Evolutionary conservation across 2,113 vertebrate species (phyloP).

Genomic region (Sander lucioperca): DNA sequence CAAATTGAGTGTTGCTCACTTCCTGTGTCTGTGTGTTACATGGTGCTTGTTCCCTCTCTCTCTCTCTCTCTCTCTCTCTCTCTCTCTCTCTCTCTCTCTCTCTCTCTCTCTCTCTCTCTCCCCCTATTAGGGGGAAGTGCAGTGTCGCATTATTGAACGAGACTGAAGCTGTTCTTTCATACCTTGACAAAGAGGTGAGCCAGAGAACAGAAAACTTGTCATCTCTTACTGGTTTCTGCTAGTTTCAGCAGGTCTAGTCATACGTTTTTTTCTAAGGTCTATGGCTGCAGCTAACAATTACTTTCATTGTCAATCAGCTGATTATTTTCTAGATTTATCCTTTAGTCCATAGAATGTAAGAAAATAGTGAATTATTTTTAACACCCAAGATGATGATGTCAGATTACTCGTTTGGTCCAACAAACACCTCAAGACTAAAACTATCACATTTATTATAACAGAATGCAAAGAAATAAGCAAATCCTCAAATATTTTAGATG

Average conservation of each 20-base stretch:
- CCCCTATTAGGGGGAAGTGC: slow-evolving; percentile 92
- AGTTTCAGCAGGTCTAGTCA: neutral
- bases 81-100: neutral
- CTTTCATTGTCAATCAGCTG: neutral
- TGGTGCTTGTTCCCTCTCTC: slow-evolving; percentile 4
- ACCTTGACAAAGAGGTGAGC: slow-evolving; percentile 97
- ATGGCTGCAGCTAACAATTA: too few relatives aligned
- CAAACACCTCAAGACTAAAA: neutral
- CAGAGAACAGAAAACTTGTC: neutral
- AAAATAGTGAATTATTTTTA: neutral
- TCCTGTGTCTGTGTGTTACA: slow-evolving; percentile 59
- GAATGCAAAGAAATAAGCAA: neutral
- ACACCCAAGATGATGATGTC: neutral
- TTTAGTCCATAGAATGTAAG: neutral
- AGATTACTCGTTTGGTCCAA: neutral
- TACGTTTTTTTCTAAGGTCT: neutral
- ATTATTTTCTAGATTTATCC: neutral
- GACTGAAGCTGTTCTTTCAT: slow-evolving; percentile 94
- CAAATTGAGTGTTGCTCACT: slow-evolving; percentile 27
- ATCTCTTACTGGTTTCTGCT: slow-evolving; percentile 2
- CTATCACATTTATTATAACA: too few relatives aligned
- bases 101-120: slow-evolving; percentile 21
- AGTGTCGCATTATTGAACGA: slow-evolving; percentile 96
- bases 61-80: neutral
- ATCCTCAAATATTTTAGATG: neutral